Percentiles rank a stretch among this genome's conserved stretches.
These are phyloP conservation scores for Zosterops lateralis DNA, from an alignment of 2,113 vertebrate species.

Conservation along the genomic window DNA sequence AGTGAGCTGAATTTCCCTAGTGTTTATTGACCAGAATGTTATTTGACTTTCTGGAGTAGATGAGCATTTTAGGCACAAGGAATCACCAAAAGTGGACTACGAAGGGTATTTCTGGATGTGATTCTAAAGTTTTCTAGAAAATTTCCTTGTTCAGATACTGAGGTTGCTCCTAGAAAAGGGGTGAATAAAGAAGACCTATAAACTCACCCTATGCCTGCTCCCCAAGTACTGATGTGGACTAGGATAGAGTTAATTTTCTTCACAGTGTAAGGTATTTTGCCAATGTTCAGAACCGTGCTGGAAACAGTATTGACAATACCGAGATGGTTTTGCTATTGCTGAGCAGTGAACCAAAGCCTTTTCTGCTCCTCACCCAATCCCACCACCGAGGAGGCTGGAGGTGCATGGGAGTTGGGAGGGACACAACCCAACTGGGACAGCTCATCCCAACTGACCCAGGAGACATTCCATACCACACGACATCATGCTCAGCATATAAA, in stretches of 20 bases:
- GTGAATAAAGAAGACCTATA: neutral
- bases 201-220: neutral
- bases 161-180: neutral
- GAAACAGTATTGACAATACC: neutral
- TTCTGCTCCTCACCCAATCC: neutral
- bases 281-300: neutral
- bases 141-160: neutral
- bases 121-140: neutral
- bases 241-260: neutral
- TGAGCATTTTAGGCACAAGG: neutral
- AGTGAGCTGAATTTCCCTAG: neutral
- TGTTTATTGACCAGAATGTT: neutral
- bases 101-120: neutral
- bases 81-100: neutral
- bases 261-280: neutral
- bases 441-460: neutral
- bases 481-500: neutral
- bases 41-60: neutral
- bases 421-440: neutral
- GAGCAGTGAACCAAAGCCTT: neutral
- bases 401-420: neutral
- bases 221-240: neutral
- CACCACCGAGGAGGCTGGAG: neutral
- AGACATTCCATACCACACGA: neutral
- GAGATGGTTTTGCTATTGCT: neutral